Conservation (phyloP, 2,113 vertebrate species). For the Aegithalos caudatus region DNA sequence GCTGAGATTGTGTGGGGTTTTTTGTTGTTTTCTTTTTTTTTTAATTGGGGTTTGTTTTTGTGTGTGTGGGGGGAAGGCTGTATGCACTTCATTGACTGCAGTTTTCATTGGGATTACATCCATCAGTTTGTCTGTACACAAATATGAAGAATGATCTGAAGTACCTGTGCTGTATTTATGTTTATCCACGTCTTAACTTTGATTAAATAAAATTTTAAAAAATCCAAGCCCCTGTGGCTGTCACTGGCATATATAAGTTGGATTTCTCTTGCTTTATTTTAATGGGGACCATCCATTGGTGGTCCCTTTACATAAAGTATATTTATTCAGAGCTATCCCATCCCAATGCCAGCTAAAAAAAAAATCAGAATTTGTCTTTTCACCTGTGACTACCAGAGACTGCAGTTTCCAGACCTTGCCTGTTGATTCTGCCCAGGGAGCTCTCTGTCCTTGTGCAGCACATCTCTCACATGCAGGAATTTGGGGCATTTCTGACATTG, state of each 20-base stretch:
- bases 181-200: constrained; percentile 82
- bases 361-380: neutral
- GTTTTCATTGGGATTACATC: constrained; percentile 73
- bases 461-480: neutral
- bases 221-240: neutral
- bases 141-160: constrained; percentile 80
- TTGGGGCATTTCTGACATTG: neutral
- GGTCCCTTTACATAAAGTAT: neutral
- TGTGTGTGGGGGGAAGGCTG: constrained; percentile 64
- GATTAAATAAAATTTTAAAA: constrained; percentile 81
- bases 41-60: constrained; percentile 34
- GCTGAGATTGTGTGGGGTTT: constrained; percentile 68
- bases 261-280: constrained; percentile 2
- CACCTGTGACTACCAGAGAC: neutral
- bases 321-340: neutral
- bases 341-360: neutral
- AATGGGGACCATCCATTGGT: neutral
- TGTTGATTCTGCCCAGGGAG: neutral
- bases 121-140: constrained; percentile 76
- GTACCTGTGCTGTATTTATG: constrained; percentile 84
- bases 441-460: fast-evolving
- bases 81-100: constrained; percentile 73
- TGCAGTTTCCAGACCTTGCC: neutral
- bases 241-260: neutral
- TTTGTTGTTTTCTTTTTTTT: neutral